Evolutionary conservation across 2,113 vertebrate genomes (phyloP).

Genomic region (Menidia beryllina): DNA sequence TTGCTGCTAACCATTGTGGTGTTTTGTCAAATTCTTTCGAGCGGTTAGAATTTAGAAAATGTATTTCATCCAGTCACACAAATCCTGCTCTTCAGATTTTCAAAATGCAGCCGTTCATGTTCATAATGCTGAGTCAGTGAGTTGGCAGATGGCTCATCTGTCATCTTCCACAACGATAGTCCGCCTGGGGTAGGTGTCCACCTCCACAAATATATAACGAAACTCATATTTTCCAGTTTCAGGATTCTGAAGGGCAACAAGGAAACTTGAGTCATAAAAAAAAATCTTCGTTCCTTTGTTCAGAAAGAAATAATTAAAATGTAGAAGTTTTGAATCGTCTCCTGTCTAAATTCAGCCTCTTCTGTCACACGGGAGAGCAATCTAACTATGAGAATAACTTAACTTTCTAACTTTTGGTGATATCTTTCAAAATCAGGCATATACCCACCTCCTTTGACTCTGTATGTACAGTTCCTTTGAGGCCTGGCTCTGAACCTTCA

Average conservation of each 20-base stretch:
- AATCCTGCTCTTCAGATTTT: neutral
- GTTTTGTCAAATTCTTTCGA: no score
- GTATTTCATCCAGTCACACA: conserved; percentile 19
- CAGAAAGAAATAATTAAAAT: neutral
- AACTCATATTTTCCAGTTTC: conserved; percentile 89
- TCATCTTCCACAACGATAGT: conserved; percentile 94
- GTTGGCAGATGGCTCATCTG: conserved; percentile 68
- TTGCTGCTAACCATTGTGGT: no score
- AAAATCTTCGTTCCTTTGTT: neutral
- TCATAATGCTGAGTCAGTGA: neutral
- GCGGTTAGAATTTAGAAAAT: no score
- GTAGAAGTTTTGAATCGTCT: neutral
- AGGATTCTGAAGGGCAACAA: conserved; percentile 83
- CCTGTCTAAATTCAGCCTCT: neutral
- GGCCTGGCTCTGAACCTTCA: conserved; percentile 90
- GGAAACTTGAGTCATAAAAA: conserved; percentile 2
- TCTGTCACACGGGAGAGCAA: no score
- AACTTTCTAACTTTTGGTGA: neutral
- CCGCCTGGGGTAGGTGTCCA: conserved; percentile 89
- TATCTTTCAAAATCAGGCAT: neutral
- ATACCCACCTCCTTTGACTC: conserved; percentile 90
- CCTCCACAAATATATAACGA: conserved; percentile 91
- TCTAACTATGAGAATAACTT: neutral
- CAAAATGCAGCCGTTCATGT: neutral
- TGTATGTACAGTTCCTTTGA: conserved; percentile 89